Evolutionary conservation across 2,797 vertebrate genomes (phyloP).

Genomic region (Peromyscus nudipes): DNA sequence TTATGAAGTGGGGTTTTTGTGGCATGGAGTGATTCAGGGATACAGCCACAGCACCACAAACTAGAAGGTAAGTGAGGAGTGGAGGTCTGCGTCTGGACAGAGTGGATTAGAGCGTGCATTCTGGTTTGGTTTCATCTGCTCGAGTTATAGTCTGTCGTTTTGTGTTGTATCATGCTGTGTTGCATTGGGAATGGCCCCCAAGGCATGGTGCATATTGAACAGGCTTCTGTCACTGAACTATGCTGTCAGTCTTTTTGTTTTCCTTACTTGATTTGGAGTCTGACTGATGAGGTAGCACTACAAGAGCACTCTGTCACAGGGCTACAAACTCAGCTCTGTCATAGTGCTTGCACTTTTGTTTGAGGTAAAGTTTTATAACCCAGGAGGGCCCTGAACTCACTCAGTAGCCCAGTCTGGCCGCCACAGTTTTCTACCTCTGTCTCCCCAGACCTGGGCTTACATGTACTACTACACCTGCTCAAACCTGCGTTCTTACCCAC

Average conservation of each 20-base stretch:
- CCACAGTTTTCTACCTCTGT: background rate
- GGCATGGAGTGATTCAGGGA: background rate
- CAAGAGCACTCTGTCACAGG: background rate
- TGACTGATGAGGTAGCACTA: background rate
- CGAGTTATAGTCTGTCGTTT: background rate
- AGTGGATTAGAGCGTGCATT: background rate
- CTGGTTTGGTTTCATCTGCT: background rate
- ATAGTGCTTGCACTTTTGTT: background rate
- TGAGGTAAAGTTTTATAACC: background rate
- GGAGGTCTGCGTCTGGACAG: background rate
- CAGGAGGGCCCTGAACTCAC: background rate
- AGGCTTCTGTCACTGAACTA: background rate
- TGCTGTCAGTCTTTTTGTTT: background rate
- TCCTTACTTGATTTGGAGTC: background rate
- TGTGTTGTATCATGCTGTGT: background rate
- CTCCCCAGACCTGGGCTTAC: background rate
- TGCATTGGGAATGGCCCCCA: background rate
- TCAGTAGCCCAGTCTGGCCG: background rate
- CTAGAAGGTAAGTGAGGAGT: background rate
- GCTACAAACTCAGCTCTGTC: background rate
- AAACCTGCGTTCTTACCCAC: constrained; percentile 3
- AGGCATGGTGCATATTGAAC: background rate
- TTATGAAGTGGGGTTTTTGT: background rate
- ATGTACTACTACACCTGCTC: background rate
- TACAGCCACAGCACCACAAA: background rate